phyloP scores from a whole-genome alignment of 2,113 vertebrate species.

The Bothrops jararaca region DNA sequence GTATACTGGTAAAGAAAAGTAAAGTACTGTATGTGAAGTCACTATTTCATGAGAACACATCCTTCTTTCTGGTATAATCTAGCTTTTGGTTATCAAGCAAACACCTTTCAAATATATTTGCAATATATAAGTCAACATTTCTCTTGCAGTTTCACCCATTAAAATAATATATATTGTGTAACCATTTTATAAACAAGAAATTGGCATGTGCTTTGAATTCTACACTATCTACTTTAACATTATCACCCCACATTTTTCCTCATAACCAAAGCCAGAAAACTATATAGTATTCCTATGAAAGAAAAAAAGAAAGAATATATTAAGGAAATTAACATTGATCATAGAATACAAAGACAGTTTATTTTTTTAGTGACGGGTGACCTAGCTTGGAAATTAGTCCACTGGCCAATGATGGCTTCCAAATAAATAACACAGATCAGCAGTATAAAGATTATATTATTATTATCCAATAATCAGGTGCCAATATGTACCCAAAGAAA shows the following conservation, averaged over 20 bases:
- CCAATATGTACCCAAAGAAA: background rate
- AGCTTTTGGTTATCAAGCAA: background rate
- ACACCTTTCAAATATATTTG: background rate
- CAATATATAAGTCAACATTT: background rate
- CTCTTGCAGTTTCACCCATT: background rate
- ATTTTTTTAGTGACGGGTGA: background rate
- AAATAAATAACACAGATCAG: background rate
- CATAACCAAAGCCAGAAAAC: background rate
- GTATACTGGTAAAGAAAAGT: background rate
- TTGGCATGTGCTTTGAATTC: background rate
- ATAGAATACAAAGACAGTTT: background rate
- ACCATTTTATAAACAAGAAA: background rate
- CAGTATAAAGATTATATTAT: background rate
- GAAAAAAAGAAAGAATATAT: background rate
- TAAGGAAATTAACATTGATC: background rate
- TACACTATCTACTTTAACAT: background rate
- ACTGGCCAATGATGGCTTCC: background rate
- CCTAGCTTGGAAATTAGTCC: background rate
- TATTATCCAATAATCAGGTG: background rate
- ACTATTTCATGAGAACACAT: background rate
- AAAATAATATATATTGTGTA: background rate
- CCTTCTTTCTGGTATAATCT: background rate
- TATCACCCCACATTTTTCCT: background rate
- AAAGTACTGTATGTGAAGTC: background rate
- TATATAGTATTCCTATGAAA: background rate